Evolutionary conservation across 2,113 vertebrate species (phyloP).

Genomic region (Patagioenas fasciata): DNA sequence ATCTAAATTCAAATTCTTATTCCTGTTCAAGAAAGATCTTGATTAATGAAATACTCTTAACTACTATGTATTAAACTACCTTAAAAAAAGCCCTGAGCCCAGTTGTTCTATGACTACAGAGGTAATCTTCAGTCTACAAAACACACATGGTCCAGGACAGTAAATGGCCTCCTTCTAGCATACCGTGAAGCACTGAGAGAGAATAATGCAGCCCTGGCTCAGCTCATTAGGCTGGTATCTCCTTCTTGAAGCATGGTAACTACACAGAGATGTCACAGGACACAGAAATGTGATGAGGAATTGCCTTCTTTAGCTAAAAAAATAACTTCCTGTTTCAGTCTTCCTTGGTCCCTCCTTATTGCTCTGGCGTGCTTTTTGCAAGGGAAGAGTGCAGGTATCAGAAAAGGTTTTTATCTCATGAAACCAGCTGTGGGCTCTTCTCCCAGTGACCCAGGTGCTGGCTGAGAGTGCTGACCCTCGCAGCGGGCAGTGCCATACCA

Average conservation of each 20-base stretch:
- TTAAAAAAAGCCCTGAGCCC: background rate
- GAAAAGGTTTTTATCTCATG: background rate
- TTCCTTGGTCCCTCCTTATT: background rate
- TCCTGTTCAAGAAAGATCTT: background rate
- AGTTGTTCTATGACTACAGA: background rate
- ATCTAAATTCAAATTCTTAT: background rate
- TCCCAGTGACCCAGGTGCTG: accelerated
- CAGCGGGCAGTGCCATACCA: background rate
- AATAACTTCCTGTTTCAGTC: background rate
- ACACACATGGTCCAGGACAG: background rate
- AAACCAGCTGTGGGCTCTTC: background rate
- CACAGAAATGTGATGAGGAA: background rate
- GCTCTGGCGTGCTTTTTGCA: background rate
- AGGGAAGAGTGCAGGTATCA: background rate
- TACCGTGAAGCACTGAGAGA: background rate
- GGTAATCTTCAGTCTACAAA: background rate
- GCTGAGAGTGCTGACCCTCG: accelerated
- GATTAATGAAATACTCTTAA: background rate
- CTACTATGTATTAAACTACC: background rate
- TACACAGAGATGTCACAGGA: background rate
- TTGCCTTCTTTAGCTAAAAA: background rate
- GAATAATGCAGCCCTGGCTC: background rate
- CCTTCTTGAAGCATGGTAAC: background rate
- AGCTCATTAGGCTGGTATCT: background rate
- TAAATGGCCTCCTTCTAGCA: background rate